Conservation (phyloP, 2,113 vertebrate species). For the Excalfactoria chinensis region DNA sequence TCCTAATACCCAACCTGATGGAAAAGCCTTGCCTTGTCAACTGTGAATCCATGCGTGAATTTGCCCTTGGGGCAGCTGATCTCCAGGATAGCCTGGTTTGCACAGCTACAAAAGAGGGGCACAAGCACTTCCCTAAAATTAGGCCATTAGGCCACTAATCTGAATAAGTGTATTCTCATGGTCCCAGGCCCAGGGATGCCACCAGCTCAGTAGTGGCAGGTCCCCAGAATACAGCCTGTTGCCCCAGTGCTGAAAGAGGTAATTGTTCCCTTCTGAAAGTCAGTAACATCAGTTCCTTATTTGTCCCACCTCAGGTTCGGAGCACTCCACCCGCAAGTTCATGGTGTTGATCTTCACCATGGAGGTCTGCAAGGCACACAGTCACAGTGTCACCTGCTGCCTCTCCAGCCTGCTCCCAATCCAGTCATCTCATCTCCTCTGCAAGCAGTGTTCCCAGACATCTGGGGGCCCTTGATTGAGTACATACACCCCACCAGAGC, state of each 20-base stretch:
- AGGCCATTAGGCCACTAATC: not conserved
- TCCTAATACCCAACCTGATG: not conserved
- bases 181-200: not conserved
- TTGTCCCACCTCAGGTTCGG: not conserved
- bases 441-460: rapidly evolving
- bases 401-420: rapidly evolving
- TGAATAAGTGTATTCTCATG: not conserved
- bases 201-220: not conserved
- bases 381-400: not conserved
- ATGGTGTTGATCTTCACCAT: not conserved
- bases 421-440: not conserved
- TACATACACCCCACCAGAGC: not conserved
- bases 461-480: not conserved
- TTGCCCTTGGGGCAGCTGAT: not conserved
- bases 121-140: not conserved
- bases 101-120: not conserved
- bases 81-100: not conserved
- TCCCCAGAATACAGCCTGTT: not conserved
- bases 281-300: not conserved
- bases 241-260: rapidly evolving
- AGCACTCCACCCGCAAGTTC: not conserved
- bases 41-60: not conserved
- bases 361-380: not conserved
- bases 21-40: not conserved
- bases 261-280: not conserved